phyloP scores from a whole-genome alignment of 1,140 invertebrate genomes.

The Drosophila ironensis region DNA sequence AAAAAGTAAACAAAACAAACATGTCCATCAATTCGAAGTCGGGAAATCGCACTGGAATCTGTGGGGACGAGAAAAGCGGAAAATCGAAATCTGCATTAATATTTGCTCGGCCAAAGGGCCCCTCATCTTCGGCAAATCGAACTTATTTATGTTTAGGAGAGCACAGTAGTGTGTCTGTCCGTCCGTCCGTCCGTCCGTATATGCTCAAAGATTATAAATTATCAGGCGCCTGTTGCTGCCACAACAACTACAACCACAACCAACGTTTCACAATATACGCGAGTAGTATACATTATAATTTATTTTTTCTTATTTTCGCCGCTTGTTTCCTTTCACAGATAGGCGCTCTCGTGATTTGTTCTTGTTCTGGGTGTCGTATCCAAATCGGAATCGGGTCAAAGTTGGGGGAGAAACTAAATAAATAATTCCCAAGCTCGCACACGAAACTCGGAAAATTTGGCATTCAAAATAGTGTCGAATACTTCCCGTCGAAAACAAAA shows the following conservation, averaged over 20 bases:
- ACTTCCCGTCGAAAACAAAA: no score
- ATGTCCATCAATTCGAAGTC: not conserved
- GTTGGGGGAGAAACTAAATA: not conserved
- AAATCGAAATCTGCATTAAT: no score
- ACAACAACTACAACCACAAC: constrained; percentile 27
- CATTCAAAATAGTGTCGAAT: constrained; percentile 17
- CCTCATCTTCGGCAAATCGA: no score
- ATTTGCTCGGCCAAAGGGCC: no score
- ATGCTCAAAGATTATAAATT: constrained; percentile 59
- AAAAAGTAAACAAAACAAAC: not conserved
- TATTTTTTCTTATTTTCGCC: constrained; percentile 28
- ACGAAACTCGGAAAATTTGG: constrained; percentile 1
- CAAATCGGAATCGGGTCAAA: constrained; percentile 54
- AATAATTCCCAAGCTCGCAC: no score
- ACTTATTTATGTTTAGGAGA: no score
- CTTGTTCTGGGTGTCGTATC: constrained; percentile 12
- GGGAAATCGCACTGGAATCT: not conserved
- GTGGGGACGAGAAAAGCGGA: no score
- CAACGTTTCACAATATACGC: constrained; percentile 48
- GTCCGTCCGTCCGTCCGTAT: no score
- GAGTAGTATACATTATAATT: not conserved
- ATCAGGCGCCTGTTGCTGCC: constrained; percentile 52
- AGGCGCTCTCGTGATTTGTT: constrained; percentile 30
- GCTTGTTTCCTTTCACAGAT: constrained; percentile 50
- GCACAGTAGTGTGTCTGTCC: no score